A percentile compares a stretch with the other conserved stretches of the same genome.
phyloP scores from a whole-genome alignment of 2,113 vertebrate species.

The Leiothrix lutea region DNA sequence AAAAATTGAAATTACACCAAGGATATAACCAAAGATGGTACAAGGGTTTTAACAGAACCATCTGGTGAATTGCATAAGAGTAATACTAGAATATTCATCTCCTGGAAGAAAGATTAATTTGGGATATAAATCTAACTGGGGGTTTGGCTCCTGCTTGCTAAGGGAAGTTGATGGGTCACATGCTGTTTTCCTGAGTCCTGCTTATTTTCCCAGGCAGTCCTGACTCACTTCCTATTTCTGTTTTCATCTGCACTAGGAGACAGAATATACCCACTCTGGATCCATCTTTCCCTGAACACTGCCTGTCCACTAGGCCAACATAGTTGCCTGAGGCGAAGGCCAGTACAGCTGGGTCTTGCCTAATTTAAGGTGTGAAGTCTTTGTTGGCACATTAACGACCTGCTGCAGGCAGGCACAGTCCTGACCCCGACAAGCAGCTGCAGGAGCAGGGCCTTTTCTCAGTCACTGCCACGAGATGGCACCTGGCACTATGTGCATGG shows the following conservation, averaged over 20 bases:
- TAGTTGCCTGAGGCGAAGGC: not conserved
- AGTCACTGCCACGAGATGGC: conserved; percentile 71
- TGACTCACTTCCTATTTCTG: conserved; percentile 12
- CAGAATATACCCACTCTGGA: not conserved
- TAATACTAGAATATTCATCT: not conserved
- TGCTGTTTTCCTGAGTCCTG: not conserved
- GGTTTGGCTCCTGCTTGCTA: not conserved
- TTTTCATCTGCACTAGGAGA: not conserved
- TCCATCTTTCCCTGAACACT: not conserved
- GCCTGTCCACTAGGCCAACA: not conserved
- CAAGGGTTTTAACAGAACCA: not conserved
- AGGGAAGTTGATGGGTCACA: not conserved
- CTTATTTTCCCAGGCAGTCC: not conserved
- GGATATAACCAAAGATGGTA: not conserved
- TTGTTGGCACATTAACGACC: accelerated
- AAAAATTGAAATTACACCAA: not conserved
- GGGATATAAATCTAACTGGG: not conserved
- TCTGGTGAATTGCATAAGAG: not conserved
- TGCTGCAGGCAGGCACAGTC: not conserved
- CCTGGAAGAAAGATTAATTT: not conserved
- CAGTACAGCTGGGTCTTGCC: not conserved
- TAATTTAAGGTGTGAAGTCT: not conserved
- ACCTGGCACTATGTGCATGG: conserved; percentile 20
- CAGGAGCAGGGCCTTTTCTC: conserved; percentile 15
- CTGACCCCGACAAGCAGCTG: not conserved